Conservation (phyloP, 1,140 invertebrate genomes). For the Psilanteris sp. region DNA sequence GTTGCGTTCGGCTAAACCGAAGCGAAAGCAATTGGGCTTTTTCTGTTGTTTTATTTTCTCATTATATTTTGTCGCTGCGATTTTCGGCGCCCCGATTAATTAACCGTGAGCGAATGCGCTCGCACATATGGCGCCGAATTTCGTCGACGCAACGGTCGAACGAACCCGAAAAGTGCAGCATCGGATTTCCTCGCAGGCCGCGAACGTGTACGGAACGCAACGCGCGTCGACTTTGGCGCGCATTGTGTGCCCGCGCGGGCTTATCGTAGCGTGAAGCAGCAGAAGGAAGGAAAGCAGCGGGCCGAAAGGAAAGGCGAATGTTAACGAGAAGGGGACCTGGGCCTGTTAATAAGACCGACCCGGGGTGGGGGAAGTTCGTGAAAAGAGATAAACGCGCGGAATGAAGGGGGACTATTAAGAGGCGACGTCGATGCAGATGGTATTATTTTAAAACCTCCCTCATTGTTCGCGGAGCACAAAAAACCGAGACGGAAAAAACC, state of each 20-base stretch:
- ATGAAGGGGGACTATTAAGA: slow-evolving; percentile 36
- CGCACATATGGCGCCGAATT: too few species aligned
- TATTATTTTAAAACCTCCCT: slow-evolving; percentile 44
- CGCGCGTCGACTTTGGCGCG: slow-evolving; percentile 11
- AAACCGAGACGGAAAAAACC: too few species aligned
- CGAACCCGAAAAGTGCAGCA: slow-evolving; percentile 31
- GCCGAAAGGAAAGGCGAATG: slow-evolving; percentile 43
- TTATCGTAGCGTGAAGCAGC: slow-evolving; percentile 64
- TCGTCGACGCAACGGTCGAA: too few species aligned
- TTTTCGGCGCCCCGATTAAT: too few species aligned
- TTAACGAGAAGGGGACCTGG: slow-evolving; percentile 48
- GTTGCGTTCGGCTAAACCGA: too few species aligned
- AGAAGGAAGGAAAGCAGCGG: slow-evolving; percentile 47
- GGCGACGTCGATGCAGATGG: slow-evolving; percentile 34
- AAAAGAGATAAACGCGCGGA: slow-evolving; percentile 50
- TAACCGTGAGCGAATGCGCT: too few species aligned
- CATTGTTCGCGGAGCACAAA: slow-evolving; percentile 3
- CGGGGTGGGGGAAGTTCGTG: slow-evolving; percentile 51
- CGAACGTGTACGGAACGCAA: slow-evolving; percentile 36
- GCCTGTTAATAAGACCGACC: slow-evolving; percentile 54
- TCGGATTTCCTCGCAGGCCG: slow-evolving; percentile 37
- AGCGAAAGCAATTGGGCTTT: too few species aligned
- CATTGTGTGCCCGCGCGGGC: slow-evolving; percentile 26
- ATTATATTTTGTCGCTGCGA: too few species aligned
- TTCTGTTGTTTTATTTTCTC: too few species aligned